Base-by-base conservation (phyloP, 35 echinoderm and acorn worm genomes). In the Heliocidaris tuberculata region DNA sequence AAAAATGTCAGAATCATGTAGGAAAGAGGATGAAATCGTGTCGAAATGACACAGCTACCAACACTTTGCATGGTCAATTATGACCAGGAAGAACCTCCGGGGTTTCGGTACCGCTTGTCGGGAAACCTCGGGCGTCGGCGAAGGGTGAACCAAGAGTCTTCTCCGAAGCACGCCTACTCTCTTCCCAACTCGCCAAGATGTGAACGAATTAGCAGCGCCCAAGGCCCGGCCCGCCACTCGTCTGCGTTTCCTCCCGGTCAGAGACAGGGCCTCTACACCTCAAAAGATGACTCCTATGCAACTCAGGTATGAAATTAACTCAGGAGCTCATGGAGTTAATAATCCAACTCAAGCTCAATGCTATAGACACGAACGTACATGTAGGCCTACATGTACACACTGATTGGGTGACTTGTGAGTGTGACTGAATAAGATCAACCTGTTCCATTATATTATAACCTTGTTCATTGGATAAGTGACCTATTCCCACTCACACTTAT, bases 31-130 rank as follows among this genome's bases (percentile, higher is more conserved):
- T 29, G 61, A 21, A 49, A 96, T 17, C 24, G 71, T 85, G 70
- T 93, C 71, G 48, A 93, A 94, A 96, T 96, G 95, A 94, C 91
- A 78, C 92, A 96, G 50, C 94, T 94, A 32, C 95, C 95, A 21
- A 94, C 95, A 7, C 86, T 96, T 2, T 96, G 95, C 32, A 93
- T 94, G 92, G 92, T 96, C 85, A 48, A 94, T 87, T 96, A 96
- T 93, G 95, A 96, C 85, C 92, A 85, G 30, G 92, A 94, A 30
- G 95, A 94, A 10, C 49, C 91, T 5, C 91, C 91, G 5, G 91
- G 48, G 27, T 93, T 93, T 59, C 91, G 91, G 21, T 93, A 93
- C 50, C 91, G 91, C 50, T 49, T 93, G 50, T 50, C 47, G 48
- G 35, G 31, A 49, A 19, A 78, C 47, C 47, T 47, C n/a, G 70